Base-by-base conservation (phyloP, 2,888 invertebrate species). In the Andrena camellia region DNA sequence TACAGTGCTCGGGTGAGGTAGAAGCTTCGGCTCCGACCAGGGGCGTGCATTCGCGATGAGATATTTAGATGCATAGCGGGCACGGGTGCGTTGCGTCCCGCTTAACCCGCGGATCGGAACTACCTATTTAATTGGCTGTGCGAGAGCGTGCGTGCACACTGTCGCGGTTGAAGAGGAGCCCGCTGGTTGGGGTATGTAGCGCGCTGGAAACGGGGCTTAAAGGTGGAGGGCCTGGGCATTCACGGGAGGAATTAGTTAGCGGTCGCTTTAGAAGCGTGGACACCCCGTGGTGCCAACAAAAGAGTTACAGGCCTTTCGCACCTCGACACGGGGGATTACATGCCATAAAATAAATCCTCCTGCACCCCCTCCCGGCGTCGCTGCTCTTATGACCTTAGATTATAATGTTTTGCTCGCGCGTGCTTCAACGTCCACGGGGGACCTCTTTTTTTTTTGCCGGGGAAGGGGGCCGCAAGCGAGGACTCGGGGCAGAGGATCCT, bases 221-320 rank as follows among this genome's bases (percentile, higher is more conserved):
- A 83, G 73, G 73, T 75, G 68, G 78, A 86, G 83, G 81, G 62
- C 67, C 75, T 1, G 67, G 75, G 85, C 78, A 89, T 87, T 87
- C 88, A 90, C 86, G 83, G 89, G 89, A 90, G 90, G 91, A 93
- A 92, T 93, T 93, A 91, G 91, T 90, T 90, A 91, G 92, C 91
- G 90, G 92, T 90, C 90, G 91, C 90, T 92, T 90, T 90, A 87
- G 90, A 84, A 89, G 87, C 86, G 81, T 80, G 89, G 92, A 89
- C 92, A 89, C 92, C 93, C 92, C 92, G 91, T 88, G 88, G 93
- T 86, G 93, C 91, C 89, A 90, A 91, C 93, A 92, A 92, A 93
- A 93, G 93, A 92, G 92, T 93, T 93, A 92, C 91, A 91, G 90
- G 90, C 89, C 91, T 90, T 93, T 93, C 93, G 92, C 93, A 93